phyloP scores from a whole-genome alignment of 30 jellyfish, hydroid and myxozoan species.

The Nemopilema nomurai region DNA sequence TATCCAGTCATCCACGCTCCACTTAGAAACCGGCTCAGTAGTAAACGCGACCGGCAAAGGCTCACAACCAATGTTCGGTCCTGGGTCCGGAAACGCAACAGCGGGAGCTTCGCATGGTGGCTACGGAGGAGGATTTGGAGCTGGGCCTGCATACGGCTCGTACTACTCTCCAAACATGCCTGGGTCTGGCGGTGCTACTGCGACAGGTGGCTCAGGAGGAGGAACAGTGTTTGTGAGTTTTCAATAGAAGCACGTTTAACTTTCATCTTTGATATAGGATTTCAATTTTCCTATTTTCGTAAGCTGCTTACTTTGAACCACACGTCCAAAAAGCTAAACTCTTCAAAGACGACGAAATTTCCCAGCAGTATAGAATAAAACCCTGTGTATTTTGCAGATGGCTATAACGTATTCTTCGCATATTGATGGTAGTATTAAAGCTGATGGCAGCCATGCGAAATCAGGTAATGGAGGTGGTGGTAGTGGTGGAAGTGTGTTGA shows the following conservation, averaged over 20 bases:
- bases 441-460: constrained; percentile 34
- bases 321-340: too few species aligned
- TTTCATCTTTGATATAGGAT: neutral
- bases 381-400: constrained; percentile 31
- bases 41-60: constrained; percentile 45
- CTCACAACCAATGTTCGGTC: constrained; percentile 30
- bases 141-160: constrained; percentile 61
- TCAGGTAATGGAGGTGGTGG: constrained; percentile 66
- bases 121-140: constrained; percentile 60
- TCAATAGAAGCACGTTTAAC: too few species aligned
- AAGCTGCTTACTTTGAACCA: too few species aligned
- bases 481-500: constrained; percentile 65
- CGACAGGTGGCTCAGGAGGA: constrained; percentile 64
- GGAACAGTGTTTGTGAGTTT: constrained; percentile 14
- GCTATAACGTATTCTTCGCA: constrained; percentile 43
- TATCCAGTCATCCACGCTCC: constrained; percentile 40
- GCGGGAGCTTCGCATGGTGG: constrained; percentile 80
- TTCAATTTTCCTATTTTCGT: neutral
- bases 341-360: too few species aligned
- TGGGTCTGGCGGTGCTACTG: constrained; percentile 71
- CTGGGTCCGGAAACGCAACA: constrained; percentile 39
- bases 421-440: constrained; percentile 47
- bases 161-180: constrained; percentile 55
- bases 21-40: constrained; percentile 52
- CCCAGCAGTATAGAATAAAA: neutral